A percentile compares a stretch with the other conserved stretches of the same genome.
These are phyloP conservation scores for Tuberolachnus salignus DNA, from an alignment of 2,888 invertebrate genomes.

Conservation along the genomic window DNA sequence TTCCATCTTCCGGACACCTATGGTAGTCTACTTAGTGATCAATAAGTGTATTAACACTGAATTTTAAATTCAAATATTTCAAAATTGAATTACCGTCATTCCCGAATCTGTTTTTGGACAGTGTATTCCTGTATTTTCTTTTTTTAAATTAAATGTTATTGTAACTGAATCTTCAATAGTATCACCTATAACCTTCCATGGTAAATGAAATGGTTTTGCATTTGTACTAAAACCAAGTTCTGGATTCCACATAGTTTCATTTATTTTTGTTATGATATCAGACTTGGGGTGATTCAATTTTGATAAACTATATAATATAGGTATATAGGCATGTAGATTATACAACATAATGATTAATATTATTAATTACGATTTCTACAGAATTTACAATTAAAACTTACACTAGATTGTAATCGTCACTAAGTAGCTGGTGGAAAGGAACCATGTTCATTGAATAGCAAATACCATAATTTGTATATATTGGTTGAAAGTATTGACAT, in stretches of 20 bases:
- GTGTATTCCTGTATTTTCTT: constrained; percentile 30
- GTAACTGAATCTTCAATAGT: constrained; percentile 49
- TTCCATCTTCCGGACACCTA: too few relatives aligned
- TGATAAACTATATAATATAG: constrained; percentile 15
- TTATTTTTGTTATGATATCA: constrained; percentile 30
- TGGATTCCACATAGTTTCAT: constrained; percentile 46
- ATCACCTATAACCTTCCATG: constrained; percentile 56
- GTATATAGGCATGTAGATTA: too few relatives aligned
- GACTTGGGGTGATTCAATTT: constrained; percentile 16
- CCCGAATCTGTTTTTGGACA: constrained; percentile 54
- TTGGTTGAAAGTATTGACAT: constrained; percentile 57
- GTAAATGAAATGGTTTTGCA: constrained; percentile 31
- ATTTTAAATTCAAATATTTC: background rate
- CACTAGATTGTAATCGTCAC: constrained; percentile 55
- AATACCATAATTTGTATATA: constrained; percentile 55
- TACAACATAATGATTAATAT: too few relatives aligned
- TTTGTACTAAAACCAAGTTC: constrained; percentile 42
- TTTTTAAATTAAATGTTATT: constrained; percentile 44
- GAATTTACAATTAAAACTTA: constrained; percentile 24
- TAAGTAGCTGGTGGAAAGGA: constrained; percentile 53
- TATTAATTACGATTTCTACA: background rate
- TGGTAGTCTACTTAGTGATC: too few relatives aligned
- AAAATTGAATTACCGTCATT: constrained; percentile 29
- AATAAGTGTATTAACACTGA: background rate
- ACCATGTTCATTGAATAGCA: constrained; percentile 58